A percentile compares a stretch with the other conserved stretches of the same genome.
These are phyloP conservation scores for Cavia porcellus DNA, from an alignment of 2,113 vertebrate species.

Conservation along the genomic window DNA sequence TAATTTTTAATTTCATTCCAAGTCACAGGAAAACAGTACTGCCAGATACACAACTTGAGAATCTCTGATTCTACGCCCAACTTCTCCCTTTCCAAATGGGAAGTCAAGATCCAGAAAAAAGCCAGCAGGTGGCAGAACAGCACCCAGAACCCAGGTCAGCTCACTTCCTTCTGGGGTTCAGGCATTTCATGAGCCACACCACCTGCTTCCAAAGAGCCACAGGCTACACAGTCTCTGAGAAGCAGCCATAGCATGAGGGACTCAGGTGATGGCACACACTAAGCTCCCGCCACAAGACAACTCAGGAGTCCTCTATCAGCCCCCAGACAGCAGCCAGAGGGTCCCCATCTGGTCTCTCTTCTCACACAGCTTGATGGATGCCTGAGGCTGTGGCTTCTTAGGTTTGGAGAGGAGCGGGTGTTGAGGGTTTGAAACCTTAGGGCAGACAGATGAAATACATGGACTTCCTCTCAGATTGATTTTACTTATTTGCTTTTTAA, in stretches of 20 bases:
- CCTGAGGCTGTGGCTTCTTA: not conserved
- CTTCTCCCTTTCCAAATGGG: not conserved
- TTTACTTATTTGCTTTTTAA: not conserved
- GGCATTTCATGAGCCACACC: not conserved
- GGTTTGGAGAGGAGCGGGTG: fast-evolving
- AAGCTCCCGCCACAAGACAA: not conserved
- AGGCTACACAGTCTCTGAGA: not conserved
- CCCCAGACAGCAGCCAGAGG: not conserved
- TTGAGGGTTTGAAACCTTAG: not conserved
- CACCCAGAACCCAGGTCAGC: not conserved
- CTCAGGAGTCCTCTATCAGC: not conserved
- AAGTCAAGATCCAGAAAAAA: conserved; percentile 6
- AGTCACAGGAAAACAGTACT: not conserved
- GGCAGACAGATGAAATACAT: not conserved
- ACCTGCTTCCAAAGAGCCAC: not conserved
- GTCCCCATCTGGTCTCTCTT: not conserved
- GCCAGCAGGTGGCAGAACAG: not conserved
- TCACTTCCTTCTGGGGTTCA: not conserved
- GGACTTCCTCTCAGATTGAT: not conserved
- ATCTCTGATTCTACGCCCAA: not conserved
- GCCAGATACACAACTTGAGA: not conserved
- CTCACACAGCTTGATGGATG: not conserved
- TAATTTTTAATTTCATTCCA: not conserved
- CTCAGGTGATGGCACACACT: not conserved
- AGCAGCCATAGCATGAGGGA: not conserved